phyloP scores from a whole-genome alignment of 2,888 invertebrate species.

The Aspidiotus rigidus region DNA sequence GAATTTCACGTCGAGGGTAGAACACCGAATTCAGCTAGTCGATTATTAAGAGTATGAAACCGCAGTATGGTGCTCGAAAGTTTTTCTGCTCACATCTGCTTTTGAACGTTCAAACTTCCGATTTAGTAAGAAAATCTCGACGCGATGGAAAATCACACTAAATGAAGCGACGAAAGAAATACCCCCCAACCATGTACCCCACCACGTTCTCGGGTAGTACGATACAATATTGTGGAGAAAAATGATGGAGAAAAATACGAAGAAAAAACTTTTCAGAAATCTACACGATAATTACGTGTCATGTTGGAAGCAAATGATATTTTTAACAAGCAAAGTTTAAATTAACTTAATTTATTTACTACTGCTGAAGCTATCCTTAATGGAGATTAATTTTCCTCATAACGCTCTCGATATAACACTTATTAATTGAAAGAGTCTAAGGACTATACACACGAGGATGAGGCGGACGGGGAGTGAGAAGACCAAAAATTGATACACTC shows the following conservation, averaged over 20 bases:
- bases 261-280: too few relatives aligned
- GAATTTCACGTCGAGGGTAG: neutral
- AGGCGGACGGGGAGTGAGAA: too few relatives aligned
- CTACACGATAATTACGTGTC: neutral
- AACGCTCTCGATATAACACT: neutral
- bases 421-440: too few relatives aligned
- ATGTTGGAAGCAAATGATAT: slow-evolving; percentile 3
- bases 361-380: neutral
- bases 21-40: neutral
- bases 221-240: too few relatives aligned
- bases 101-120: neutral
- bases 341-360: neutral
- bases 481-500: too few relatives aligned
- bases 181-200: too few relatives aligned
- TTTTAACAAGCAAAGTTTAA: slow-evolving; percentile 15
- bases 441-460: too few relatives aligned
- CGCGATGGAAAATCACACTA: too few relatives aligned
- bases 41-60: neutral
- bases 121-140: too few relatives aligned
- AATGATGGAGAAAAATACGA: too few relatives aligned
- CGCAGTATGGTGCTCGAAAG: neutral
- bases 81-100: neutral
- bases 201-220: too few relatives aligned
- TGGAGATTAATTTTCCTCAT: neutral
- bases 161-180: too few relatives aligned